Conservation (phyloP, 2,888 invertebrate species). For the Eristalis pertinax region DNA sequence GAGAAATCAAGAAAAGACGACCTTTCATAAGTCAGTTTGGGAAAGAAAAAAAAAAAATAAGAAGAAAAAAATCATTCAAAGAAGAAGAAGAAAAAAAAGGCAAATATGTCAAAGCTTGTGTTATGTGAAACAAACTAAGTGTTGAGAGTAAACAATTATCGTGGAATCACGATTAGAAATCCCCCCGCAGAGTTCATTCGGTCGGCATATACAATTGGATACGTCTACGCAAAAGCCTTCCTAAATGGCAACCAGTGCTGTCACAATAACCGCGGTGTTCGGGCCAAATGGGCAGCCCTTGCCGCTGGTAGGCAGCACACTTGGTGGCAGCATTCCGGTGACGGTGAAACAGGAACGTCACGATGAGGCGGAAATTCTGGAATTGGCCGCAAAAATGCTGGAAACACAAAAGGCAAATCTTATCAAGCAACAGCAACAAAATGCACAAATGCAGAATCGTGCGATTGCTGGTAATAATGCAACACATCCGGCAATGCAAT, state of each 20-base stretch:
- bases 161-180: neutral
- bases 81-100: neutral
- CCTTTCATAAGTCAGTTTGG: neutral
- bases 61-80: neutral
- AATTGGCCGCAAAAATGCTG: conserved; percentile 92
- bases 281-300: conserved; percentile 79
- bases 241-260: conserved; percentile 68
- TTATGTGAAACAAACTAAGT: conserved; percentile 30
- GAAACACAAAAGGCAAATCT: conserved; percentile 89
- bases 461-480: conserved; percentile 43
- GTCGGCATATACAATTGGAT: neutral
- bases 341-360: conserved; percentile 81
- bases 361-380: conserved; percentile 93
- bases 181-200: neutral
- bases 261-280: conserved; percentile 77
- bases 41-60: neutral
- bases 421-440: conserved; percentile 79
- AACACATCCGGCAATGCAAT: conserved; percentile 75
- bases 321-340: conserved; percentile 76
- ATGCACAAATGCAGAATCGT: conserved; percentile 76
- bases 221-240: neutral
- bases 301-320: conserved; percentile 78
- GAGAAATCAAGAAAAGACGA: conserved; percentile 4
- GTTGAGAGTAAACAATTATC: conserved; percentile 5
- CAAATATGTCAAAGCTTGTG: conserved; percentile 40